Evolutionary conservation across 2,888 invertebrate genomes (phyloP).

Genomic region (Phorcus lineatus): DNA sequence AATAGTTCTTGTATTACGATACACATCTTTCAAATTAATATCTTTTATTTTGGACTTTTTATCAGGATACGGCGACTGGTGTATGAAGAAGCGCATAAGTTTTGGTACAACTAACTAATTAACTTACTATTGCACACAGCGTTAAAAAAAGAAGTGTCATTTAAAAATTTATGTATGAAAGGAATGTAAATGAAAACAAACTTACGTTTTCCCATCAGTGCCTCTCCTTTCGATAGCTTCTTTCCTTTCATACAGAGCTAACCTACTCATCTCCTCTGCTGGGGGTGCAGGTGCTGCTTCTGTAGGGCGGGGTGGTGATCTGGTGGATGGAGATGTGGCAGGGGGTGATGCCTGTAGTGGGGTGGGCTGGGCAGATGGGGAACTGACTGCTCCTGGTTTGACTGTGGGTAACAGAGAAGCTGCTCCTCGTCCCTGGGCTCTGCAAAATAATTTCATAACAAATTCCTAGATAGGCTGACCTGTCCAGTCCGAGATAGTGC

Average conservation of each 20-base stretch:
- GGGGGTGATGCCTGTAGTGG: not conserved
- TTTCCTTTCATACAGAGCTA: not conserved
- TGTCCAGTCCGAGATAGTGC: no score
- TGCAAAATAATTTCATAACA: no score
- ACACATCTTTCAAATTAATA: no score
- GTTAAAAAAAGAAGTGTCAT: no score
- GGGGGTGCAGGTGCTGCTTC: not conserved
- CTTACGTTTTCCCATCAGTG: conserved; percentile 11
- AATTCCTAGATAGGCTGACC: no score
- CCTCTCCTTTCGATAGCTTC: conserved; percentile 21
- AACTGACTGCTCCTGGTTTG: not conserved
- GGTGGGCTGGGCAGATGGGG: not conserved
- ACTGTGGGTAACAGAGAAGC: not conserved
- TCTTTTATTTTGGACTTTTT: no score
- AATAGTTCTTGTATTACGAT: no score
- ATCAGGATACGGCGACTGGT: no score
- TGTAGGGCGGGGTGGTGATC: conserved; percentile 9
- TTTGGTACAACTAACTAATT: no score
- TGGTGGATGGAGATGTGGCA: not conserved
- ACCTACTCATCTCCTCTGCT: not conserved
- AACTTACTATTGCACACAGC: no score
- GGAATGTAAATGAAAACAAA: not conserved
- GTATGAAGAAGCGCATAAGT: no score
- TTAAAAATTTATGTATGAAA: no score
- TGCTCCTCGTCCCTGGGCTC: not conserved